Evolutionary conservation across 2,113 vertebrate genomes (phyloP).

Genomic region (Corythornis madagascariensis): DNA sequence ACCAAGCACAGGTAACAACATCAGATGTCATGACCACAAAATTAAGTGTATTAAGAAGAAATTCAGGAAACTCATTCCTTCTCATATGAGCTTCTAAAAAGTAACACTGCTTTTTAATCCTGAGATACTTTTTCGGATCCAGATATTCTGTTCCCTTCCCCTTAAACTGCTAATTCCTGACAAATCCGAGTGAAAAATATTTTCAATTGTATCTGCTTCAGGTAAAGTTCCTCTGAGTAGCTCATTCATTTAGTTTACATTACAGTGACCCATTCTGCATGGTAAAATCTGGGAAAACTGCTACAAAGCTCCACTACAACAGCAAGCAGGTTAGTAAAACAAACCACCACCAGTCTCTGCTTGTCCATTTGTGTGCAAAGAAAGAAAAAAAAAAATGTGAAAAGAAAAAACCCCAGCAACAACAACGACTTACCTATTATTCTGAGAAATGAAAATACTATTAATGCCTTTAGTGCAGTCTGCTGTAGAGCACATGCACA

Average conservation of each 20-base stretch:
- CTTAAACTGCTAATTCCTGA: neutral
- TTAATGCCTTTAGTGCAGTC: fast-evolving
- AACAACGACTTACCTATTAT: neutral
- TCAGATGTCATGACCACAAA: neutral
- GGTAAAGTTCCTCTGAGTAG: neutral
- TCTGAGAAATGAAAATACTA: neutral
- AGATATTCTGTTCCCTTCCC: neutral
- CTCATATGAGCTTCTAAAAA: neutral
- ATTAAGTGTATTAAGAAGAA: neutral
- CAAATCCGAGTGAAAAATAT: neutral
- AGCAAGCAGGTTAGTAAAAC: neutral
- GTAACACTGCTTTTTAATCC: neutral
- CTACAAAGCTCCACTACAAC: neutral
- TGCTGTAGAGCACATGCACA: fast-evolving
- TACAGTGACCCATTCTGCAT: neutral
- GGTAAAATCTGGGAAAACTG: neutral
- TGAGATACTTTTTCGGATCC: neutral
- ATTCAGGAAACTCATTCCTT: neutral
- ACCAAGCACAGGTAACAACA: neutral
- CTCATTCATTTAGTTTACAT: neutral
- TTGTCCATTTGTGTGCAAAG: neutral
- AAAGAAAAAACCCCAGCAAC: fast-evolving
- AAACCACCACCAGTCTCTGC: neutral
- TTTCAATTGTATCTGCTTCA: neutral
- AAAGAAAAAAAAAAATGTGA: fast-evolving